Percentiles rank a stretch among this genome's conserved stretches.
Evolutionary conservation across 2,797 vertebrate species (phyloP).

Genomic region (Anas flavirostris): DNA sequence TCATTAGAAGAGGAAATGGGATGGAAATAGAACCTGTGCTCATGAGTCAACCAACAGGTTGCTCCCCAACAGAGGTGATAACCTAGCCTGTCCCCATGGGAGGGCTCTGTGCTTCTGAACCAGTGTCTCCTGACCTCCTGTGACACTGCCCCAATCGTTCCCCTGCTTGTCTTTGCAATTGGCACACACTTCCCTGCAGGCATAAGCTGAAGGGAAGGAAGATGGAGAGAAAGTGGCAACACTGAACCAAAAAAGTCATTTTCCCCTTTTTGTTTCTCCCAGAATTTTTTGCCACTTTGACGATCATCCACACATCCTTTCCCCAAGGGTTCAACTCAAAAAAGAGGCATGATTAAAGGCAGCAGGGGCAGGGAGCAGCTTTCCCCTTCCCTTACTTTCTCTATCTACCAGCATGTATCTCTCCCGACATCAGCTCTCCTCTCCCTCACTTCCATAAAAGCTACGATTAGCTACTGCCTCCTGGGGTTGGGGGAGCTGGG

Average conservation of each 20-base stretch:
- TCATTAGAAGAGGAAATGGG: neutral
- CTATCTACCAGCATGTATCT: neutral
- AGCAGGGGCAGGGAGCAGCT: no score
- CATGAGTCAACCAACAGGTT: neutral
- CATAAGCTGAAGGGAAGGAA: neutral
- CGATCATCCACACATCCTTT: neutral
- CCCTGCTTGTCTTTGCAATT: neutral
- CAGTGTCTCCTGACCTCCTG: neutral
- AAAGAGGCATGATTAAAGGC: neutral
- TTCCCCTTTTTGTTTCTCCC: neutral
- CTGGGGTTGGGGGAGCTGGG: neutral
- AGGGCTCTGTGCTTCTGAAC: neutral
- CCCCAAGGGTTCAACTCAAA: neutral
- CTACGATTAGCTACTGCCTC: neutral
- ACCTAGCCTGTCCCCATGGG: neutral
- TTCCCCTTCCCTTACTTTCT: neutral
- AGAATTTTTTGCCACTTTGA: neutral
- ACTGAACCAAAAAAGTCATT: accelerated
- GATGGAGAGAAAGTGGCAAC: neutral
- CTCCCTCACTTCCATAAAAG: neutral
- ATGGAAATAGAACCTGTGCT: neutral
- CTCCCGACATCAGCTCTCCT: neutral
- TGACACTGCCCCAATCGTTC: neutral
- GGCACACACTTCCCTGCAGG: neutral
- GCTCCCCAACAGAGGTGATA: neutral